phyloP scores from a whole-genome alignment of 2,797 vertebrate species.

The Parauchenoglanis punctatus region DNA sequence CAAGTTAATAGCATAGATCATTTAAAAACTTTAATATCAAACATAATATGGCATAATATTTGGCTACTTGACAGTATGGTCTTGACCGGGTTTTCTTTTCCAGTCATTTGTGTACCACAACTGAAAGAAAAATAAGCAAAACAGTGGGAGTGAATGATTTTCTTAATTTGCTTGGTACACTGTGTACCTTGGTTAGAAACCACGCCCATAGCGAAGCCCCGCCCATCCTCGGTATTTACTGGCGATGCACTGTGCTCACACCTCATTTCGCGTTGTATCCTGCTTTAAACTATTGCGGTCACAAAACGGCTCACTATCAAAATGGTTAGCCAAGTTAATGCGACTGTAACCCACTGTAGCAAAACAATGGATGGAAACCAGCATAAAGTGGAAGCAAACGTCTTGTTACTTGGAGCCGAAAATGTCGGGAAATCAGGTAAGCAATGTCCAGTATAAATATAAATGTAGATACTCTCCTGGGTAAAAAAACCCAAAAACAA shows the following conservation, averaged over 20 bases:
- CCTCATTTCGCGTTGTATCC: neutral
- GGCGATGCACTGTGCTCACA: neutral
- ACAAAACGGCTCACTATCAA: neutral
- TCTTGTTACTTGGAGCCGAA: slow-evolving; percentile 72
- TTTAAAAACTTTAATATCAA: neutral
- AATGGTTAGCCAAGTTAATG: slow-evolving; percentile 68
- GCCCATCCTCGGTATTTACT: neutral
- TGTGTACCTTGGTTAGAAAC: neutral
- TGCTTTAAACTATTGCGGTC: neutral
- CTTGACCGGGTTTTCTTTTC: neutral
- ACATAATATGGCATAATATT: too few species aligned
- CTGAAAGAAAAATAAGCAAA: neutral
- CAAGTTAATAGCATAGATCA: neutral
- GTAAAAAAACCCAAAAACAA: too few species aligned
- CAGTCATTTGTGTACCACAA: too few species aligned
- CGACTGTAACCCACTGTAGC: slow-evolving; percentile 44
- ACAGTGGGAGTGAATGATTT: neutral
- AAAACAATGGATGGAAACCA: slow-evolving; percentile 63
- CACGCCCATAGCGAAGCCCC: neutral
- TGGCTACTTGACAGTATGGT: too few species aligned
- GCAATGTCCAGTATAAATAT: neutral
- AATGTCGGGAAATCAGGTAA: slow-evolving; percentile 74
- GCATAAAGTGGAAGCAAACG: slow-evolving; percentile 69
- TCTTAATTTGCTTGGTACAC: neutral
- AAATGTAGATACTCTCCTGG: too few species aligned